Evolutionary conservation across 2,888 invertebrate species (phyloP).

Genomic region (Argyra leucocephala): DNA sequence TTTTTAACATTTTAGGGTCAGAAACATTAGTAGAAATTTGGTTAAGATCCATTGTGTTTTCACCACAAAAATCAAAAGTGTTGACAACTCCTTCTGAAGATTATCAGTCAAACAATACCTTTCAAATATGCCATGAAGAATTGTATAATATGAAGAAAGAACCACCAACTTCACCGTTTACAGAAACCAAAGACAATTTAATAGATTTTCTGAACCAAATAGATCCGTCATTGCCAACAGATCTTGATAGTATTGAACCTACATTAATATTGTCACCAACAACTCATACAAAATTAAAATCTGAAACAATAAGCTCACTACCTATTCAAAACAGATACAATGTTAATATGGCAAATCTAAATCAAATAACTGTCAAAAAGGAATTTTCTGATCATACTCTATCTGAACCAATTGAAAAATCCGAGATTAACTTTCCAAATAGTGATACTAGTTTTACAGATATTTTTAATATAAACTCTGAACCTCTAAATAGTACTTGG

Average conservation of each 20-base stretch:
- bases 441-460: background rate
- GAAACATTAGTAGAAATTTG: conserved; percentile 72
- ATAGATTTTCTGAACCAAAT: conserved; percentile 36
- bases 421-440: background rate
- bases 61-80: conserved; percentile 25
- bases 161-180: conserved; percentile 26
- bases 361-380: background rate
- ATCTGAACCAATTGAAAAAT: background rate
- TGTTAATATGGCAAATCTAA: no score
- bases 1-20: conserved; percentile 50
- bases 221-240: conserved; percentile 32
- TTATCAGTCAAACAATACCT: background rate
- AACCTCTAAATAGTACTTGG: no score
- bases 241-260: conserved; percentile 42
- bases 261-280: conserved; percentile 26
- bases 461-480: background rate
- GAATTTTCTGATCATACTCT: background rate
- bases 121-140: no score
- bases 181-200: conserved; percentile 34
- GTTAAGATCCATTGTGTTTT: conserved; percentile 45
- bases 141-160: conserved; percentile 9
- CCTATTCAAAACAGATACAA: background rate
- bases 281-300: background rate
- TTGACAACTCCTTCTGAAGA: background rate
- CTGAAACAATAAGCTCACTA: background rate